Evolutionary conservation across 2,888 invertebrate genomes (phyloP).

Genomic region (Pachliopta kotzebuea): DNA sequence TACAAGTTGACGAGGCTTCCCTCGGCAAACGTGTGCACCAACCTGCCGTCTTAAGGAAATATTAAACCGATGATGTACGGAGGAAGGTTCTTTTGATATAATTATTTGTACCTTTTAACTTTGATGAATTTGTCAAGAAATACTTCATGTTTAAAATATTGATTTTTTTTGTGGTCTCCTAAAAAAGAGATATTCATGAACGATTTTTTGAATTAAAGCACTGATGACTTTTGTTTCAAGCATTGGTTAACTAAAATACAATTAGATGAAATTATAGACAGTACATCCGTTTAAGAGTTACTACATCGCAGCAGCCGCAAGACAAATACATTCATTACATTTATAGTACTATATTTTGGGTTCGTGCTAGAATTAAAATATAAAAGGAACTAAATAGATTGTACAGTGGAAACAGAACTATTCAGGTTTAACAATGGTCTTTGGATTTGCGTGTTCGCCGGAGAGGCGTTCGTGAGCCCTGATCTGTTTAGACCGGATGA

Average conservation of each 20-base stretch:
- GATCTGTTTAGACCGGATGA: conserved; percentile 74
- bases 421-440: conserved; percentile 36
- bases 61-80: background rate
- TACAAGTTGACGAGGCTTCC: conserved; percentile 41
- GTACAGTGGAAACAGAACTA: background rate
- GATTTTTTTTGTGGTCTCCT: too few relatives aligned
- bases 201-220: too few relatives aligned
- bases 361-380: background rate
- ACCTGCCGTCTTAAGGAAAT: conserved; percentile 23
- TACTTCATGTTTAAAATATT: background rate
- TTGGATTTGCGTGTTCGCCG: conserved; percentile 64
- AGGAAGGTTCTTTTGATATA: background rate
- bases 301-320: too few relatives aligned
- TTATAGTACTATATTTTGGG: background rate
- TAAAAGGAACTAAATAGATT: background rate
- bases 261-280: too few relatives aligned
- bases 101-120: background rate
- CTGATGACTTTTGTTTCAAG: too few relatives aligned
- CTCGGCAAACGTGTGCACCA: conserved; percentile 9
- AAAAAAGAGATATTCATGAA: too few relatives aligned
- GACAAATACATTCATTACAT: too few relatives aligned
- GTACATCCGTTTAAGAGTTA: too few relatives aligned
- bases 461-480: conserved; percentile 66
- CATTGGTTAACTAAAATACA: too few relatives aligned
- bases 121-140: background rate